These are phyloP conservation scores for Ancistrus triradiatus DNA, from an alignment of 2,113 vertebrate genomes.

Conservation along the genomic window DNA sequence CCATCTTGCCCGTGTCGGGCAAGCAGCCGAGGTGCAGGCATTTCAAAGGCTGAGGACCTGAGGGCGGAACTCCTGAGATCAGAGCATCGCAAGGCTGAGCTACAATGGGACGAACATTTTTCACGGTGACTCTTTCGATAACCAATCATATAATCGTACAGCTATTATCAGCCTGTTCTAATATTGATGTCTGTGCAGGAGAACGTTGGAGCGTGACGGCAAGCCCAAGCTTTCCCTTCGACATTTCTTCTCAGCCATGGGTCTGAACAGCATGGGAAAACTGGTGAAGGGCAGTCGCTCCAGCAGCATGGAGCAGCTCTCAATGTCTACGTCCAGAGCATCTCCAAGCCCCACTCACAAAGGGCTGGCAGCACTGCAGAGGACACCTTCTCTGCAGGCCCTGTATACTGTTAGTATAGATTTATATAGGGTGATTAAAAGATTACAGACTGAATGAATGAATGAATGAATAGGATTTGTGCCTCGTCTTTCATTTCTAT, in stretches of 20 bases:
- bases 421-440: neutral
- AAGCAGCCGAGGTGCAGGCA: conserved; percentile 43
- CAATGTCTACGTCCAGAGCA: conserved; percentile 35
- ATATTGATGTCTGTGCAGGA: conserved; percentile 11
- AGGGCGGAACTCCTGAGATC: conserved; percentile 66
- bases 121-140: conserved; percentile 52
- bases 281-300: conserved; percentile 81
- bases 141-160: neutral
- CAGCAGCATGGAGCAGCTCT: conserved; percentile 86
- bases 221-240: conserved; percentile 73
- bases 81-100: conserved; percentile 70
- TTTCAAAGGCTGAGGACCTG: conserved; percentile 65
- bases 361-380: conserved; percentile 65
- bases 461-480: neutral
- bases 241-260: conserved; percentile 82
- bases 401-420: conserved; percentile 75
- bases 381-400: conserved; percentile 83
- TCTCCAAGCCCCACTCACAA: conserved; percentile 58
- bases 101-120: conserved; percentile 62
- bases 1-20: conserved; percentile 36
- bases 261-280: conserved; percentile 78
- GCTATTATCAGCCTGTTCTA: neutral
- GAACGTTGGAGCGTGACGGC: conserved; percentile 52
- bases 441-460: neutral
- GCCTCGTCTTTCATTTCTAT: conserved; percentile 41